Base-by-base conservation (phyloP, 2,888 invertebrate species). In the Hetaerina titia region DNA sequence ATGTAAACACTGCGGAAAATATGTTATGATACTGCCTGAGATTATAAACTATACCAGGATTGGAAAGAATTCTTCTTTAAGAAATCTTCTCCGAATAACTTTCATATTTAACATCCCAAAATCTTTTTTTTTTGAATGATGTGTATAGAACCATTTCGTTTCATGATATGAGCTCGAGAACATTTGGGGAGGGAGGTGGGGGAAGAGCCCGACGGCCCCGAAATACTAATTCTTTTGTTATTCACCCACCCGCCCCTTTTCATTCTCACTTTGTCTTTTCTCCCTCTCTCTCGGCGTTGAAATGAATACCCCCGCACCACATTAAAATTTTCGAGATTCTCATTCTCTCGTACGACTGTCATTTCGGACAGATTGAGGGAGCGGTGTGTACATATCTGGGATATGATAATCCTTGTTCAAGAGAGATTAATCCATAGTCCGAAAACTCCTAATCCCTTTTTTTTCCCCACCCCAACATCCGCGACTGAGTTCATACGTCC, bases 281-380 rank as follows among this genome's bases (percentile, higher is more conserved):
- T 81, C 81, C 25, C 81, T 15, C 25, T 31, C 81, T 69, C 81
- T 81, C 81, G 81, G 81, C 81, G 81, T 11, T 15, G 31, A 81
- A 81, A 81, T 81, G 81, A 81, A 81, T 31, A 9, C 81, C 81
- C n/a, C 31, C 31, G 81, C 4, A 25, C 81, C 31, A 31, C 81
- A 31, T 81, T 25, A 89, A 89, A 89, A 89, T 89, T 89, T 89
- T 58, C 58, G 56, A 89, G 89, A 89, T n/a, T 11, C 58, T 89
- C 58, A 89, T 89, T 69, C 92, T 69, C 92, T 81, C 81, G 69
- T 92, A 56, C n/a, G 92, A 92, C 69, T 92, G 92, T 92, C 92
- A 92, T 74, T 92, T 92, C 74, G 92, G 92, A 92, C 92, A 92
- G 92, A 92, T 92, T 92, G 92, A 92, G 92, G 69, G 92, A 56